Conservation (phyloP, 2,797 vertebrate genomes). For the Babyrousa celebensis region DNA sequence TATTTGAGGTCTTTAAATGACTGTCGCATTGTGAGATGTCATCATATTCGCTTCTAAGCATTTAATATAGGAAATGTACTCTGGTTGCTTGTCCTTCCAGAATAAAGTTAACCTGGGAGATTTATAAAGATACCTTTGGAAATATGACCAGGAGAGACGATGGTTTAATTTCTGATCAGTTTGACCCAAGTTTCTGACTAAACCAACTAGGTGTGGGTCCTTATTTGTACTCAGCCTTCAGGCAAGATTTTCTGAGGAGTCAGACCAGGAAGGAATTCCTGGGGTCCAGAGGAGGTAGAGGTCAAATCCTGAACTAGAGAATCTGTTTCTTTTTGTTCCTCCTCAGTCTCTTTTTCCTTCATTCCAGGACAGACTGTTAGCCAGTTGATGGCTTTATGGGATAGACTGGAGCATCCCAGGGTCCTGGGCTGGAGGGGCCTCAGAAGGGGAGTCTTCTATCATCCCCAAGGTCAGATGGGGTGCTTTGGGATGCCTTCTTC, state of each 20-base stretch:
- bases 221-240: conserved; percentile 46
- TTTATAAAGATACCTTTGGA: conserved; percentile 67
- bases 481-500: neutral
- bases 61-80: conserved; percentile 30
- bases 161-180: conserved; percentile 46
- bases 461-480: neutral
- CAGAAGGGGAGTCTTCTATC: neutral
- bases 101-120: conserved; percentile 49
- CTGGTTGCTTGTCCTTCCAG: conserved; percentile 65
- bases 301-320: conserved; percentile 23
- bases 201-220: neutral
- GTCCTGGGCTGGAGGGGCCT: neutral
- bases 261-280: conserved; percentile 54
- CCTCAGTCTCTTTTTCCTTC: neutral
- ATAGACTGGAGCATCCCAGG: neutral
- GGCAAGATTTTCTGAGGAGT: conserved; percentile 12
- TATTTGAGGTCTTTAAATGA: conserved; percentile 82
- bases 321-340: neutral
- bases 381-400: neutral
- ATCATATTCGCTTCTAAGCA: conserved; percentile 69
- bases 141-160: conserved; percentile 38
- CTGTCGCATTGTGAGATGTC: conserved; percentile 70
- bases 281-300: neutral
- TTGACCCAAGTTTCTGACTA: neutral
- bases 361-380: conserved; percentile 5